A percentile compares a stretch with the other conserved stretches of the same genome.
Evolutionary conservation across 1,140 invertebrate genomes (phyloP).

Genomic region (Tetramorium parvispinum): DNA sequence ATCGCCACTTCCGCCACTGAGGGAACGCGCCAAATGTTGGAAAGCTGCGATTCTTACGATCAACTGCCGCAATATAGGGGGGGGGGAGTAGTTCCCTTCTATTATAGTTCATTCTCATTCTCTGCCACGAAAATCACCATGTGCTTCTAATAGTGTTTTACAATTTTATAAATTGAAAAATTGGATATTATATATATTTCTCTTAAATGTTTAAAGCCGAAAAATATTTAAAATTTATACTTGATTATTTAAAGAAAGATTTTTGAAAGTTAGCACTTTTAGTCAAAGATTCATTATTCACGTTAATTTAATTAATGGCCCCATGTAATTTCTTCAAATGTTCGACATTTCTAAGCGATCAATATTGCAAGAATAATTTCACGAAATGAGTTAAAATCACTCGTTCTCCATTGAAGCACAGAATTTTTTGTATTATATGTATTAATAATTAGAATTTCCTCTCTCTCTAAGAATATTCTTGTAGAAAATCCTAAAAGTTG

Average conservation of each 20-base stretch:
- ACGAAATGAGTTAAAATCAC: constrained; percentile 4
- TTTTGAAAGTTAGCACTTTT: not conserved
- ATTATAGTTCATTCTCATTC: not conserved
- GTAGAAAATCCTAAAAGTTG: not conserved
- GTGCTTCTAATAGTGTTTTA: not conserved
- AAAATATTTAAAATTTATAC: not conserved
- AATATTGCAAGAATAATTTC: not conserved
- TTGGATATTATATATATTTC: not conserved
- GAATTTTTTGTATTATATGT: not conserved
- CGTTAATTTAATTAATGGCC: not conserved
- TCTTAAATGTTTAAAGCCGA: not conserved
- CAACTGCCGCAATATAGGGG: constrained; percentile 1
- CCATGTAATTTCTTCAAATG: not conserved
- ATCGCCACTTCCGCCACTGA: not conserved
- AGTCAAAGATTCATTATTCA: not conserved
- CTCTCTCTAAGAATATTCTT: not conserved
- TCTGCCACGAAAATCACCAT: not conserved
- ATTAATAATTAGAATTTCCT: constrained; percentile 10
- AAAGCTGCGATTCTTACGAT: constrained; percentile 26
- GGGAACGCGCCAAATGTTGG: constrained; percentile 13
- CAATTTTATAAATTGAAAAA: not conserved
- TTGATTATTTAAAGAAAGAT: not conserved
- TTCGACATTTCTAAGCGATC: not conserved
- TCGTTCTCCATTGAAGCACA: not conserved
- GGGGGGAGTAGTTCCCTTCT: not conserved